Evolutionary conservation across 2,888 invertebrate species (phyloP), one percentile per base, ranked within the genome.

Genomic region (Cheilosia vernalis): DNA sequence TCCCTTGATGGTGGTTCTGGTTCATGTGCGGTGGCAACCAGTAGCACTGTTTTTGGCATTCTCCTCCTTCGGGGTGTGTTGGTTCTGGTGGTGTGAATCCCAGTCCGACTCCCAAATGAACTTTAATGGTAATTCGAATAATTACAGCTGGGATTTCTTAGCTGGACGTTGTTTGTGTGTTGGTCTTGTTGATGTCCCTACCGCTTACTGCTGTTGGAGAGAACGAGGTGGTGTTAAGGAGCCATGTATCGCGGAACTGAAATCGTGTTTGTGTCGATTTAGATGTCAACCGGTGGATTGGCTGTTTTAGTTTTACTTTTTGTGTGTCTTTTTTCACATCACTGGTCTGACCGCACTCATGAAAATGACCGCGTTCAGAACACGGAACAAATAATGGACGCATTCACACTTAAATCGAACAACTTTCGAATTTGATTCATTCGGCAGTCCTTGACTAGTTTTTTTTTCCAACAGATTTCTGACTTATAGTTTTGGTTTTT

Each of bases 41-140:
- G 83, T 84, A 84, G 83, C 83, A 30, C 24, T 30, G 42, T 5
- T 13, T 72, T 42, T 51, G n/a, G 30, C 51, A 51, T 70, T 69
- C 60, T 17, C 37, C 24, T 51, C 70, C 80, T 64, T 53, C 37
- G 51, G 66, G 67, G 64, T 17, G 33, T 4, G 17, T 33, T 56
- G 37, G 37, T 33, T 2, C 19, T 2, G 17, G 24, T 55, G 33
- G 44, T 33, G 30, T 30, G 19, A 21, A 33, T 61, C 30, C 24
- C 13, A 17, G 33, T 67, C 49, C 74, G 27, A 60, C 47, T 58
- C 73, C 77, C 74, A 82, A 86, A 86, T 82, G 82, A 86, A 86
- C 82, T 82, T 86, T 64, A 78, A 82, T 86, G 82, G 82, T 86
- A 86, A 86, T 86, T 86, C 86, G 77, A 73, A 82, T 86, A 86